Evolutionary conservation across 2,888 invertebrate genomes (phyloP), one percentile per base, ranked within the genome.

Genomic region (Parasteatoda lunata): DNA sequence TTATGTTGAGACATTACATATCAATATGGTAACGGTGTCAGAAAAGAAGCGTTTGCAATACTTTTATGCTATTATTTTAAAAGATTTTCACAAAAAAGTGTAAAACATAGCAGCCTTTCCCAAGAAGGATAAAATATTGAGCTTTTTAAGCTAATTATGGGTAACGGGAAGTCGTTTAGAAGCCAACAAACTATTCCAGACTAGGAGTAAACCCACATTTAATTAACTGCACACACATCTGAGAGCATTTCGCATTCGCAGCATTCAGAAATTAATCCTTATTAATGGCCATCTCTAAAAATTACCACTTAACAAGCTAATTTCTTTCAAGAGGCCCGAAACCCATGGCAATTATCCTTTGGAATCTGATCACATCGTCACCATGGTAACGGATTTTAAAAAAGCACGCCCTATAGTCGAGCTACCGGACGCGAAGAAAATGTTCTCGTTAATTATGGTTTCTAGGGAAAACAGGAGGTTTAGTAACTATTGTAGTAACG

Each of bases 261-360:
- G 64, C 59, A 59, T 49, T 47, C 72, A 45, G 77, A 66, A 77
- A 69, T 83, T 77, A 83, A 83, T 77, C 83, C 77, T 83, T 77
- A 83, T 83, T 83, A 83, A 83, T 77, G 77, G 51, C 59, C 47
- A 15, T 47, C 51, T 71, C 71, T 77, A 83, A 83, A 83, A 83
- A 77, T 77, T 72, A 66, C 83, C 83, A 83, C 83, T 77, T 83
- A 52, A 77, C 51, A 70, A 52, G 52, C 66, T 71, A 71, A 77
- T 71, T 83, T 77, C 73, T 52, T 77, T 49, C n/a, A 76, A 54
- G 47, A 65, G 65, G 70, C 11, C 54, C 30, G 30, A 45, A 52
- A n/a, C 64, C 66, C 77, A 30, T 15, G n/a, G 65, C 71, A 77
- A 83, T 83, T 83, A 83, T 30, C 64, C 48, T 65, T 64, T 9